A percentile compares a stretch with the other conserved stretches of the same genome.
These are phyloP conservation scores for Dipodomys ordii DNA, from an alignment of 2,113 vertebrate species.

Conservation along the genomic window DNA sequence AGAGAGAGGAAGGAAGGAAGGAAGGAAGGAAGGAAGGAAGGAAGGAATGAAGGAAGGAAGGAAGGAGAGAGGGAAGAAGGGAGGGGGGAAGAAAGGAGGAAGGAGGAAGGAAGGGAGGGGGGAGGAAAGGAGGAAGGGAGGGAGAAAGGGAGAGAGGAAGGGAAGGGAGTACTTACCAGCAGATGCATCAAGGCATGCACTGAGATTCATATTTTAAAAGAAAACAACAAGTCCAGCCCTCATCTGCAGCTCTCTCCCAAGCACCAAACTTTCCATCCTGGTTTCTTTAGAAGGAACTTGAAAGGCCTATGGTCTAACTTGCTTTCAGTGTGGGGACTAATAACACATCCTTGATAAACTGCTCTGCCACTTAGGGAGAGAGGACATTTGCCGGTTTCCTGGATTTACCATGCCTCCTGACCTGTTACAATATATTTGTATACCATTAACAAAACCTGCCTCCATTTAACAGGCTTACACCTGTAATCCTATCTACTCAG, in stretches of 20 bases:
- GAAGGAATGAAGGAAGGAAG: too few species aligned
- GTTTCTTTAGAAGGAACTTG: slow-evolving; percentile 8
- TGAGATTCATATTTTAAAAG: slow-evolving; percentile 21
- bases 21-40: too few species aligned
- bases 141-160: background rate
- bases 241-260: slow-evolving; percentile 11
- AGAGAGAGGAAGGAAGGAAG: too few species aligned
- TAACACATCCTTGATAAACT: background rate
- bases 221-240: background rate
- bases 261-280: background rate
- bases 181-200: background rate
- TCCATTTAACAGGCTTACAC: background rate
- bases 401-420: background rate
- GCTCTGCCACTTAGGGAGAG: background rate
- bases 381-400: background rate
- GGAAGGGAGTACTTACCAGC: background rate
- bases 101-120: too few species aligned
- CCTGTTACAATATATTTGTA: slow-evolving; percentile 12
- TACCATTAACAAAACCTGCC: background rate
- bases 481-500: too few species aligned
- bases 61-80: too few species aligned
- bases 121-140: too few species aligned
- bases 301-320: slow-evolving; percentile 18
- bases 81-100: too few species aligned
- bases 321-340: background rate